Percentiles rank a stretch among this genome's conserved stretches.
These are phyloP conservation scores for Philantomba maxwellii DNA, from an alignment of 2,113 vertebrate genomes.

Conservation along the genomic window DNA sequence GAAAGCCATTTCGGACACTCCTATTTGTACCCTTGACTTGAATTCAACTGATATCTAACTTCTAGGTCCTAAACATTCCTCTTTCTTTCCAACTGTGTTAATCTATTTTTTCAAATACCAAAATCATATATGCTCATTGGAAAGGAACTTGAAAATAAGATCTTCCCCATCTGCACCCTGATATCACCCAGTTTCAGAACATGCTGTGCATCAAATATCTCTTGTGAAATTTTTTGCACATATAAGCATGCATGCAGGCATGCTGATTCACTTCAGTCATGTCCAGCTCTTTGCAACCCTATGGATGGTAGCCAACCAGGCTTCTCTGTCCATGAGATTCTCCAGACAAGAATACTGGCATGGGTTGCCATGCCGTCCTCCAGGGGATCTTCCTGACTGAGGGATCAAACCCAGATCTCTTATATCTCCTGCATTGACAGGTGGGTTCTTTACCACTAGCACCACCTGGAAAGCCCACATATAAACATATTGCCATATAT, in stretches of 20 bases:
- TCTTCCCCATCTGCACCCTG: neutral
- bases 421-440: neutral
- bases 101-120: neutral
- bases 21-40: conserved; percentile 33
- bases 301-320: neutral
- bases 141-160: neutral
- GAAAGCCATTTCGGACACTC: conserved; percentile 27
- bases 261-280: neutral
- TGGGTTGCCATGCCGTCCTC: neutral
- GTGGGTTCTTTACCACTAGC: neutral
- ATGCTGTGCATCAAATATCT: neutral
- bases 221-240: neutral
- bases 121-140: neutral
- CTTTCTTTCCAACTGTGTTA: conserved; percentile 28
- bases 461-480: neutral
- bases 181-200: neutral
- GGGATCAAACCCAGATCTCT: neutral
- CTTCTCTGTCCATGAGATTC: neutral
- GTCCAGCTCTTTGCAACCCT: neutral
- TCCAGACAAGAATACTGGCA: neutral
- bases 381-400: neutral
- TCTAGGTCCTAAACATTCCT: conserved; percentile 25
- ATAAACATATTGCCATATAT: neutral
- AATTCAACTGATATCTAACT: conserved; percentile 5
- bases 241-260: neutral